Evolutionary conservation across 2,888 invertebrate species (phyloP), one percentile per base, ranked within the genome.

Genomic region (Falcaria lacertinaria): DNA sequence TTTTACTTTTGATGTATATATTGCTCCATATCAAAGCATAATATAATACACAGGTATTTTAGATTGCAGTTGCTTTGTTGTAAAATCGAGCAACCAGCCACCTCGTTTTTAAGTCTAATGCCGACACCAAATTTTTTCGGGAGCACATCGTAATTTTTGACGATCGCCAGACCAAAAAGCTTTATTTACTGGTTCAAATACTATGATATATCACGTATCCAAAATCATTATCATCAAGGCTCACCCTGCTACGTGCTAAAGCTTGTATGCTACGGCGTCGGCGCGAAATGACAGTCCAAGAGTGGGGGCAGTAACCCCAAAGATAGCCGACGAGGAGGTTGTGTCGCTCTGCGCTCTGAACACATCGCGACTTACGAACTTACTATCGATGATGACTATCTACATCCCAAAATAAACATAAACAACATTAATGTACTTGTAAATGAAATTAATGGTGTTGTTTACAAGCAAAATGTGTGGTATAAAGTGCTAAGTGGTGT

Each of bases 271-370:
- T 74, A 84, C 84, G 72, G 88, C 87, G 87, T 86, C 86, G 86
- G 87, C 87, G 88, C 88, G 74, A 86, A 85, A 83, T 84, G 80
- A 79, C 77, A 78, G 63, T 54, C 68, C 71, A 74, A 76, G 75
- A 69, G 60, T 84, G 79, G 82, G 85, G 79, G 67, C 84, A 89
- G 88, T 89, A 77, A 82, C 80, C 85, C 74, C 71, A 69, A 66
- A 60, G 65, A 69, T 68, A 60, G 60, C 59, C 53, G 43, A 73
- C 69, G 81, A 54, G 78, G 71, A 80, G 81, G 79, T 73, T 76
- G 88, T 79, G 85, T 76, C 80, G 72, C 72, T 61, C 53, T 48
- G 44, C 60, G 60, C 48, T 57, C 50, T 42, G 52, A 54, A 79
- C 49, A 83, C 77, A 78, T 80, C 85, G 86, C 85, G 83, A 85